phyloP scores from a whole-genome alignment of 1,140 invertebrate species.

The Calliphora vicina region DNA sequence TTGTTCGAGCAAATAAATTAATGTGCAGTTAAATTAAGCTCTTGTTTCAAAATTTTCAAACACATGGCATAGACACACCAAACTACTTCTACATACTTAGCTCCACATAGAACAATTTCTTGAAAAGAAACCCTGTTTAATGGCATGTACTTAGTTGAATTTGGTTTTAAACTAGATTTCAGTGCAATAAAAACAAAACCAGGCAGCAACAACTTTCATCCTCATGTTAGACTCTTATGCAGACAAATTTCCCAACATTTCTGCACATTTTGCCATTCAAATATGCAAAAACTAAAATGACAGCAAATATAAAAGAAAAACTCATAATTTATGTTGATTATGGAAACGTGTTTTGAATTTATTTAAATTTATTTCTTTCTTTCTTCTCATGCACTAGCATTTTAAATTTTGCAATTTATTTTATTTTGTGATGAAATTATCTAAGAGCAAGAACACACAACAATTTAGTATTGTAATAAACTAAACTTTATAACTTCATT shows the following conservation, averaged over 20 bases:
- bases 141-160: too few species aligned
- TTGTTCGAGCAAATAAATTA: not conserved
- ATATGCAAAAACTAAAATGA: not conserved
- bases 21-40: not conserved
- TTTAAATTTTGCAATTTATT: not conserved
- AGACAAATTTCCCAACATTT: too few species aligned
- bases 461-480: conserved; percentile 19
- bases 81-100: too few species aligned
- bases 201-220: too few species aligned
- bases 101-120: too few species aligned
- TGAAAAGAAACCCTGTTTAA: too few species aligned
- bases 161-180: too few species aligned
- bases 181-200: too few species aligned
- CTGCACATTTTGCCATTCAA: too few species aligned
- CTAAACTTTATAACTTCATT: conserved; percentile 26
- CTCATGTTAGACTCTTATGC: too few species aligned
- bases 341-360: conserved; percentile 18
- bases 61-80: too few species aligned
- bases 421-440: not conserved
- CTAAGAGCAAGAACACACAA: not conserved
- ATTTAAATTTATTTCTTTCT: not conserved
- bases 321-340: conserved; percentile 30
- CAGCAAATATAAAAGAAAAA: not conserved
- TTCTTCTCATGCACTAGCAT: not conserved
- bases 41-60: not conserved